Percentiles rank a stretch among this genome's conserved stretches.
Conservation (phyloP, 2,888 invertebrate genomes). For the Spisula subtruncata region DNA sequence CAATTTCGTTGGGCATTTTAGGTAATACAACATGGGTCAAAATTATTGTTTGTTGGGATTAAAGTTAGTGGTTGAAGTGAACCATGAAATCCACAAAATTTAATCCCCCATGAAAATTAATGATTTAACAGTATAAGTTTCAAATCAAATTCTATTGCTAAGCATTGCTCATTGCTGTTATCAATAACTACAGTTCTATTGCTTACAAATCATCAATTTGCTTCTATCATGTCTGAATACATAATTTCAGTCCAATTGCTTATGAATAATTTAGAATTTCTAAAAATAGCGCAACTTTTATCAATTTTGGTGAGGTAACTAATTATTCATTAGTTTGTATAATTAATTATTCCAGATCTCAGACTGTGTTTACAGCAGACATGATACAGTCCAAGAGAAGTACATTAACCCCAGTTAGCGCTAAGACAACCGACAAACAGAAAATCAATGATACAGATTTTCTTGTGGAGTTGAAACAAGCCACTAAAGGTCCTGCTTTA, state of each 20-base stretch:
- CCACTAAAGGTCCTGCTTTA: constrained; percentile 58
- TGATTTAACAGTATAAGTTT: no score
- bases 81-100: no score
- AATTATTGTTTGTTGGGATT: no score
- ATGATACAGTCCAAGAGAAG: constrained; percentile 59
- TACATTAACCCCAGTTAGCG: constrained; percentile 49
- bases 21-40: no score
- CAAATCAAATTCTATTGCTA: no score
- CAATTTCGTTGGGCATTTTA: no score
- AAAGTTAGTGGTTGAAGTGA: no score
- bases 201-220: no score
- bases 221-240: no score
- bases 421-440: constrained; percentile 38
- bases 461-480: constrained; percentile 72
- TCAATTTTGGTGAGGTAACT: background rate
- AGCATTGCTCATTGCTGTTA: no score
- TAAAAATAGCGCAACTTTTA: background rate
- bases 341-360: background rate
- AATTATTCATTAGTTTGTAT: background rate
- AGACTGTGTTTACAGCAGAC: constrained; percentile 54
- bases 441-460: constrained; percentile 57
- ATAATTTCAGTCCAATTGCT: background rate
- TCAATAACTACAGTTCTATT: no score
- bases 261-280: background rate
- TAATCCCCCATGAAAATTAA: no score